phyloP scores from a whole-genome alignment of 2,797 vertebrate genomes.

The Etheostoma nigrum region DNA sequence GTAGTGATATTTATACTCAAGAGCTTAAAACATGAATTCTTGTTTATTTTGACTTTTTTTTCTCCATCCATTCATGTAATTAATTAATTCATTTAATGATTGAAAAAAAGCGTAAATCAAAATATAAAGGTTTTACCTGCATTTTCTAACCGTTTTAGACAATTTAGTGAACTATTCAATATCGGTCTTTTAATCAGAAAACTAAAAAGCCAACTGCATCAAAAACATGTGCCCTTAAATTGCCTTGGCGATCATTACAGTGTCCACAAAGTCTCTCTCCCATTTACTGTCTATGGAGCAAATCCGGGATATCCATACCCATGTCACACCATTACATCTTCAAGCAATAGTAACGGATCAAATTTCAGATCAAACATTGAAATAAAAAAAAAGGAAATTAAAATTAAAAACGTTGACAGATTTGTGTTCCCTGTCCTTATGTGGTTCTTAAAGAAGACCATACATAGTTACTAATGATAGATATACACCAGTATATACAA shows the following conservation, averaged over 20 bases:
- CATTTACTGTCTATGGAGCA: background rate
- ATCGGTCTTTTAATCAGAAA: background rate
- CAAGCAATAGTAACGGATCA: background rate
- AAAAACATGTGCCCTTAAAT: background rate
- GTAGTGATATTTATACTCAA: background rate
- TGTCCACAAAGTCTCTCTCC: conserved; percentile 1
- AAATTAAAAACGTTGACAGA: background rate
- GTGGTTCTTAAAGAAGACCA: background rate
- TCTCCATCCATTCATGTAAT: background rate
- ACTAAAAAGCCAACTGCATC: background rate
- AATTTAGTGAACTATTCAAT: background rate
- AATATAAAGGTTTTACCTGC: background rate
- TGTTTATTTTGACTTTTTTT: background rate
- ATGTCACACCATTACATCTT: background rate
- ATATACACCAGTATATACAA: conserved; percentile 9
- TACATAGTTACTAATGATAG: background rate
- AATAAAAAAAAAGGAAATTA: background rate
- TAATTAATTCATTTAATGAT: background rate
- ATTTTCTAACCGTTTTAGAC: background rate
- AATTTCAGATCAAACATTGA: background rate
- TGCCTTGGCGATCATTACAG: background rate
- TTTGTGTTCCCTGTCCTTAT: background rate
- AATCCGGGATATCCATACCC: background rate
- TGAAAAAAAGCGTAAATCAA: background rate
- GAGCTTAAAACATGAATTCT: background rate